Evolutionary conservation across 2,797 vertebrate species (phyloP).

Genomic region (Gobio occitaniae): DNA sequence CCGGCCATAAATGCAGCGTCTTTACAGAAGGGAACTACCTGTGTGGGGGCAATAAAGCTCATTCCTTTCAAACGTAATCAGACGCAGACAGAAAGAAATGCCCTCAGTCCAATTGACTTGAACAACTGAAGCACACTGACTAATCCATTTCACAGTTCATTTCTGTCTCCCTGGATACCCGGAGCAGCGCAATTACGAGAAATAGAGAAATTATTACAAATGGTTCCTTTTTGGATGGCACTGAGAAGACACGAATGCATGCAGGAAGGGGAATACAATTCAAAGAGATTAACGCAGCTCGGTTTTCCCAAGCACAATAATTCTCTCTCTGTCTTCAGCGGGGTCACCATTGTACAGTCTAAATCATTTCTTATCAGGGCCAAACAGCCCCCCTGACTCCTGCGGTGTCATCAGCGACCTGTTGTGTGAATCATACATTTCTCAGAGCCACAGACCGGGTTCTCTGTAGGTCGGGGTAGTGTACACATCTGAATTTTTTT

Average conservation of each 20-base stretch:
- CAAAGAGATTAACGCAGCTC: constrained; percentile 47
- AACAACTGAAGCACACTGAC: constrained; percentile 48
- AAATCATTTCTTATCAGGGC: constrained; percentile 60
- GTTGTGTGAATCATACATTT: constrained; percentile 46
- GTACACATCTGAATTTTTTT: neutral
- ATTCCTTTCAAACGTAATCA: constrained; percentile 48
- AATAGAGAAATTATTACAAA: constrained; percentile 56
- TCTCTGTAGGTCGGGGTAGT: constrained; percentile 11
- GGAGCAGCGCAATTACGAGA: constrained; percentile 52
- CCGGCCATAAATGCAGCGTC: constrained; percentile 5
- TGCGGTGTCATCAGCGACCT: constrained; percentile 41
- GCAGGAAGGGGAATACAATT: constrained; percentile 30
- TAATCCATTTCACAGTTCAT: constrained; percentile 60
- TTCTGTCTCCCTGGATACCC: constrained; percentile 53
- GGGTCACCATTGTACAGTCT: constrained; percentile 52
- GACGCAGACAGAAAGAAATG: constrained; percentile 46
- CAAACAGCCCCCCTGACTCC: constrained; percentile 40
- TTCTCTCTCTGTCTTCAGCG: constrained; percentile 50
- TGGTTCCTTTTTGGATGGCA: constrained; percentile 34
- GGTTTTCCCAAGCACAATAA: constrained; percentile 46
- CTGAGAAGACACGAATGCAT: constrained; percentile 40
- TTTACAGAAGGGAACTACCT: constrained; percentile 37
- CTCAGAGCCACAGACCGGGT: neutral
- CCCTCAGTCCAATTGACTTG: constrained; percentile 42
- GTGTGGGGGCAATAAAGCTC: constrained; percentile 32